These are phyloP conservation scores for Crossaster papposus DNA, from an alignment of 53 echinoderm and acorn worm species.

Conservation along the genomic window DNA sequence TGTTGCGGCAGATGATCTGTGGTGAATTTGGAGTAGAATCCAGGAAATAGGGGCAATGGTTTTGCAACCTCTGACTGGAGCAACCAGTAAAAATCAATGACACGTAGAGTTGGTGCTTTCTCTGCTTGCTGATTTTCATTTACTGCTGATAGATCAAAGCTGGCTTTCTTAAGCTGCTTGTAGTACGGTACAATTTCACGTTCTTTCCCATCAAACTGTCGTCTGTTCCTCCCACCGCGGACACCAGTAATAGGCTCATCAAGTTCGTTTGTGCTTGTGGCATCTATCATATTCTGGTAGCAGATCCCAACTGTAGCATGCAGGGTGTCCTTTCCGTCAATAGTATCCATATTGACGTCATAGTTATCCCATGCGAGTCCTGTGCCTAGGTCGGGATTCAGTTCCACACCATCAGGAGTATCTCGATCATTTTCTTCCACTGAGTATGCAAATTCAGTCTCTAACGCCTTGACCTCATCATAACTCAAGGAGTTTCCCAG, in stretches of 20 bases:
- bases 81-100: constrained; percentile 67
- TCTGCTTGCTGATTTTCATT: constrained; percentile 22
- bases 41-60: background rate
- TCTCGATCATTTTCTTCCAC: background rate
- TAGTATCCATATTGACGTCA: constrained; percentile 69
- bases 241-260: background rate
- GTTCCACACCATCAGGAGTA: constrained; percentile 59
- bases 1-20: constrained; percentile 59
- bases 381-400: constrained; percentile 50
- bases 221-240: constrained; percentile 46
- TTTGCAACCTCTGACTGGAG: constrained; percentile 31
- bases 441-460: constrained; percentile 70
- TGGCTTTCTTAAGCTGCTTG: constrained; percentile 44
- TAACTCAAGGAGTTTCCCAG: constrained; percentile 69
- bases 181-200: constrained; percentile 62
- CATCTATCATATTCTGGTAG: constrained; percentile 57
- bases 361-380: constrained; percentile 81
- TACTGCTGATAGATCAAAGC: constrained; percentile 44
- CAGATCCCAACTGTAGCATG: constrained; percentile 85
- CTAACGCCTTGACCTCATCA: constrained; percentile 61
- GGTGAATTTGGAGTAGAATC: constrained; percentile 38
- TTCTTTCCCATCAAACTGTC: constrained; percentile 61
- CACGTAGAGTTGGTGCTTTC: background rate
- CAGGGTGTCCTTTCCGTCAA: constrained; percentile 70
- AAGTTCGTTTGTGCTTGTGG: background rate